Conservation (phyloP, 1,140 invertebrate genomes). For the Drosophila tropicalis region DNA sequence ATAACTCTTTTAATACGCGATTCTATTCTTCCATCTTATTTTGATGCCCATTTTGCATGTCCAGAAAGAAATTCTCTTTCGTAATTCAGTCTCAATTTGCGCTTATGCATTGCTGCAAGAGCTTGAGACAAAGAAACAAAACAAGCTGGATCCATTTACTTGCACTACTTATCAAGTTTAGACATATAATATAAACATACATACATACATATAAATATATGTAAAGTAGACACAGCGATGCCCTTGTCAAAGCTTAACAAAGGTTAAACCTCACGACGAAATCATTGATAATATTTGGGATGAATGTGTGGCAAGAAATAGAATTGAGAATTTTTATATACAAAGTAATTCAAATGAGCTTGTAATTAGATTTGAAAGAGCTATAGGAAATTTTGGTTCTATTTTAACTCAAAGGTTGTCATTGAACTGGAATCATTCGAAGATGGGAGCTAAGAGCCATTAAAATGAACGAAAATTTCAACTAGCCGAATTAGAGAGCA, state of each 20-base stretch:
- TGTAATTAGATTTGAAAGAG: too few relatives aligned
- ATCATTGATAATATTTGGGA: conserved; percentile 1
- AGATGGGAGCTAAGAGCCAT: too few relatives aligned
- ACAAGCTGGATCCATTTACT: background rate
- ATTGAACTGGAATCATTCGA: too few relatives aligned
- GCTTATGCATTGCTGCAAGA: background rate
- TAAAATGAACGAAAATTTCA: too few relatives aligned
- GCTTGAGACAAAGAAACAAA: too few relatives aligned
- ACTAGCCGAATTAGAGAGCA: too few relatives aligned
- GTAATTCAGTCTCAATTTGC: conserved; percentile 11
- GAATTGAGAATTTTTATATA: background rate
- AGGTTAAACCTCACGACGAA: background rate
- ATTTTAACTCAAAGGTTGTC: too few relatives aligned
- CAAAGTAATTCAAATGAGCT: background rate
- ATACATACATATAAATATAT: background rate
- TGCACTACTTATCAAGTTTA: background rate
- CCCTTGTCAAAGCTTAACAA: background rate
- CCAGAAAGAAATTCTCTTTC: conserved; percentile 25
- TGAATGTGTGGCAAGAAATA: background rate
- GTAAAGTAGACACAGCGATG: background rate
- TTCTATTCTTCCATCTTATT: conserved; percentile 3
- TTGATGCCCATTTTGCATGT: conserved; percentile 20
- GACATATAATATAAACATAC: background rate
- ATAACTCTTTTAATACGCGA: conserved; percentile 16
- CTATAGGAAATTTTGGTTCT: too few relatives aligned